These are phyloP conservation scores for Petrolisthes cinctipes DNA, from an alignment of 2,888 invertebrate species.

Conservation along the genomic window DNA sequence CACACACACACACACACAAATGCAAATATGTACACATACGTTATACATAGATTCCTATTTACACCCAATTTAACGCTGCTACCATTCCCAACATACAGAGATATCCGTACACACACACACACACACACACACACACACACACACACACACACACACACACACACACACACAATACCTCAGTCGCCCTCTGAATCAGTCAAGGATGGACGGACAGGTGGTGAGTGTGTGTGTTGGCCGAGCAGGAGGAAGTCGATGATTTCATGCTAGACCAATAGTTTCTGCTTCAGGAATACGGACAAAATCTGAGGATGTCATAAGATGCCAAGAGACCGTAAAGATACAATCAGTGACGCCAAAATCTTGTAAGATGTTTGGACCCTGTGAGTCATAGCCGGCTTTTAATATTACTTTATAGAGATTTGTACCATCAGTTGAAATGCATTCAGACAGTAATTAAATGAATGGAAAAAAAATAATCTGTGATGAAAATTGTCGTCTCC, in stretches of 20 bases:
- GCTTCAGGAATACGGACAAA: not conserved
- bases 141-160: conserved; percentile 19
- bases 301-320: not conserved
- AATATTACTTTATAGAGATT: too few relatives aligned
- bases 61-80: not conserved
- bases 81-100: conserved; percentile 19
- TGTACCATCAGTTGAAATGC: too few relatives aligned
- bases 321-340: not conserved
- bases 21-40: not conserved
- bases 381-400: too few relatives aligned
- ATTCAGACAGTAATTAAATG: too few relatives aligned
- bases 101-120: conserved; percentile 25
- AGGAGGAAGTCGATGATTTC: not conserved
- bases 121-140: conserved; percentile 4
- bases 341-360: not conserved
- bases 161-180: not conserved
- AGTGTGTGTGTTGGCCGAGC: not conserved
- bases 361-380: too few relatives aligned
- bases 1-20: not conserved
- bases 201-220: not conserved
- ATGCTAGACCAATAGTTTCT: not conserved
- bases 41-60: conserved; percentile 6
- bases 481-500: too few relatives aligned
- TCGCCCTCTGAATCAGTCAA: not conserved
- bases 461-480: too few relatives aligned